A percentile compares a stretch with the other conserved stretches of the same genome.
phyloP scores from a whole-genome alignment of 2,113 vertebrate species.

The Trachemys scripta region DNA sequence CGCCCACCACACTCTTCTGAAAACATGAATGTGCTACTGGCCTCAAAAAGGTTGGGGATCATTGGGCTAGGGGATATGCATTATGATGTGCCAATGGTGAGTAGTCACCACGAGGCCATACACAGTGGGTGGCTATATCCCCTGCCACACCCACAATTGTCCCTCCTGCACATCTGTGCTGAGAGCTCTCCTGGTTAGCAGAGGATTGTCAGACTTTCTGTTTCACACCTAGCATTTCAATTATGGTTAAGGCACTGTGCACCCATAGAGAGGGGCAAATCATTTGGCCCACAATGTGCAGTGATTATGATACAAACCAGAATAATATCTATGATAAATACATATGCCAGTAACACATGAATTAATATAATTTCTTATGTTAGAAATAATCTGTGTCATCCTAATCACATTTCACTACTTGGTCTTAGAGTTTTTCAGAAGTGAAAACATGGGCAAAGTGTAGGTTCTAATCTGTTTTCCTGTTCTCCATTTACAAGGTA shows the following conservation, averaged over 20 bases:
- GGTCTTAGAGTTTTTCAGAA: not conserved
- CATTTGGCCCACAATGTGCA: not conserved
- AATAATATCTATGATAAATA: not conserved
- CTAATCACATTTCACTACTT: not conserved
- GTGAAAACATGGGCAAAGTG: not conserved
- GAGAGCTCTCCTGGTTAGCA: not conserved
- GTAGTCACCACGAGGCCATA: not conserved
- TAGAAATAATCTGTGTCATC: not conserved
- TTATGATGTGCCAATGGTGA: not conserved
- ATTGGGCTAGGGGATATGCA: not conserved
- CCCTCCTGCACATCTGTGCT: not conserved
- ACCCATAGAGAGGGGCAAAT: not conserved
- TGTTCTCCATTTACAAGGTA: not conserved
- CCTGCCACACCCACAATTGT: not conserved
- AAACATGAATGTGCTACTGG: too few species aligned
- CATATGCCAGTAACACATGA: not conserved
- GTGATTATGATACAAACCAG: not conserved
- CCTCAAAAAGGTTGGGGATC: too few species aligned
- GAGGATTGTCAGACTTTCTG: not conserved
- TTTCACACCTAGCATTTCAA: not conserved
- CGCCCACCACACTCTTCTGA: too few species aligned
- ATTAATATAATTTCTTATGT: not conserved
- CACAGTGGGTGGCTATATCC: not conserved
- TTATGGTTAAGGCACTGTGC: not conserved
- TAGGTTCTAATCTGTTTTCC: not conserved